A percentile compares a stretch with the other conserved stretches of the same genome.
phyloP scores from a whole-genome alignment of 1,140 invertebrate species.

The Drosophila ficusphila region DNA sequence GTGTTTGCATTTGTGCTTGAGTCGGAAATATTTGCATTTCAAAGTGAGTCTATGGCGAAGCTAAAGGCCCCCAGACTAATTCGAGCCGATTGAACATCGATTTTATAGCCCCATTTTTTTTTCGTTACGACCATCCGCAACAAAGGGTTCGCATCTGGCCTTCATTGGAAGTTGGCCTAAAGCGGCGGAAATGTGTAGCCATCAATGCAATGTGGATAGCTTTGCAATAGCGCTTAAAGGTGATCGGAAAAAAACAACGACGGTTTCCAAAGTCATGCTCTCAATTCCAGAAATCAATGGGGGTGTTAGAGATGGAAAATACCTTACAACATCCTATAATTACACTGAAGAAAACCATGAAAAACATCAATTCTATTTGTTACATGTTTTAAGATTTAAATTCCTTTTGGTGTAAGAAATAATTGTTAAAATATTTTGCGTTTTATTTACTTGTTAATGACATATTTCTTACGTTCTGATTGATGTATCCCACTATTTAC shows the following conservation, averaged over 20 bases:
- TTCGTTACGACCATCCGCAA: constrained; percentile 24
- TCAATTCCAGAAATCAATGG: constrained; percentile 29
- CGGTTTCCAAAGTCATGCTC: constrained; percentile 41
- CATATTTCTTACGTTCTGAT: no score
- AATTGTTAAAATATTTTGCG: no score
- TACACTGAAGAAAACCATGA: not conserved
- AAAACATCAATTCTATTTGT: no score
- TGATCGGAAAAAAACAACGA: constrained; percentile 17
- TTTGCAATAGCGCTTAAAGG: constrained; percentile 46
- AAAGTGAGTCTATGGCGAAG: constrained; percentile 67
- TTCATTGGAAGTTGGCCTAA: constrained; percentile 52
- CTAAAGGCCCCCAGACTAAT: constrained; percentile 54
- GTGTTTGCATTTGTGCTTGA: constrained; percentile 23
- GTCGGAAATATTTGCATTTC: constrained; percentile 70
- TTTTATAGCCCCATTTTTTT: constrained; percentile 72
- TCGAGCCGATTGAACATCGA: constrained; percentile 68
- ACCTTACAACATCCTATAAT: not conserved
- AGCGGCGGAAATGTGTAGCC: constrained; percentile 49
- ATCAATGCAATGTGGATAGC: constrained; percentile 47
- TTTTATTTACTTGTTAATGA: no score
- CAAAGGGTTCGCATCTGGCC: constrained; percentile 53
- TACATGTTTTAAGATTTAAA: no score
- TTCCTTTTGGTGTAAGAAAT: no score
- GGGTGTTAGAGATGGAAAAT: not conserved
- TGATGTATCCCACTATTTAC: no score